Conservation (phyloP, 2,888 invertebrate species). For the Perizoma flavofasciatum region DNA sequence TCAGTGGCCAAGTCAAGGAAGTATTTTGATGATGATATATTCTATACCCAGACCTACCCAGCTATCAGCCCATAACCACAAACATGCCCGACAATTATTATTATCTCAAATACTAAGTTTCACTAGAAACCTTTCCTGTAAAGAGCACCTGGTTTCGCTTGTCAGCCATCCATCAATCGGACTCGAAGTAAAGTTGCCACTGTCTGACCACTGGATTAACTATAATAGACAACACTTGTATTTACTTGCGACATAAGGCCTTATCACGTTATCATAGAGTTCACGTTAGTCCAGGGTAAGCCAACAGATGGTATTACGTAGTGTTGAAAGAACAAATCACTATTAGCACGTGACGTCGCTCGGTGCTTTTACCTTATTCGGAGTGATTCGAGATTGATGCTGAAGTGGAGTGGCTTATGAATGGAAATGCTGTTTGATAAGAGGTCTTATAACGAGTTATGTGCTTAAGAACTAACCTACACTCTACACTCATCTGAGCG, state of each 20-base stretch:
- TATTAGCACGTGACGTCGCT: conserved; percentile 62
- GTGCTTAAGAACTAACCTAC: neutral
- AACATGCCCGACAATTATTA: conserved; percentile 32
- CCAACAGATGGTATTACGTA: conserved; percentile 52
- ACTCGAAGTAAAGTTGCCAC: conserved; percentile 59
- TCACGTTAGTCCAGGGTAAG: conserved; percentile 35
- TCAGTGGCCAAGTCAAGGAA: neutral
- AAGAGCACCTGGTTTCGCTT: conserved; percentile 62
- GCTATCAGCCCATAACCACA: conserved; percentile 18
- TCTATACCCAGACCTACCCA: conserved; percentile 1
- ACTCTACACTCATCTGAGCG: no score
- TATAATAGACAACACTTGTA: conserved; percentile 57
- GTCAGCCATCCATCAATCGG: conserved; percentile 72
- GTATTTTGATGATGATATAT: conserved; percentile 1
- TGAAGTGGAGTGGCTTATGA: conserved; percentile 50
- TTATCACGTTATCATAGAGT: conserved; percentile 42
- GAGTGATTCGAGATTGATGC: conserved; percentile 40
- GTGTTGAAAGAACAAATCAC: conserved; percentile 63
- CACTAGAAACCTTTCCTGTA: conserved; percentile 61
- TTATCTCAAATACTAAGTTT: conserved; percentile 54
- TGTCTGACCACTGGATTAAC: conserved; percentile 51
- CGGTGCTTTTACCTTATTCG: conserved; percentile 56
- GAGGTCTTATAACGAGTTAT: conserved; percentile 4
- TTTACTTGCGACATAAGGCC: conserved; percentile 45
- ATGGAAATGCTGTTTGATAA: conserved; percentile 44